phyloP scores from a whole-genome alignment of 1,140 invertebrate genomes.

The Sarcophaga peregrina region DNA sequence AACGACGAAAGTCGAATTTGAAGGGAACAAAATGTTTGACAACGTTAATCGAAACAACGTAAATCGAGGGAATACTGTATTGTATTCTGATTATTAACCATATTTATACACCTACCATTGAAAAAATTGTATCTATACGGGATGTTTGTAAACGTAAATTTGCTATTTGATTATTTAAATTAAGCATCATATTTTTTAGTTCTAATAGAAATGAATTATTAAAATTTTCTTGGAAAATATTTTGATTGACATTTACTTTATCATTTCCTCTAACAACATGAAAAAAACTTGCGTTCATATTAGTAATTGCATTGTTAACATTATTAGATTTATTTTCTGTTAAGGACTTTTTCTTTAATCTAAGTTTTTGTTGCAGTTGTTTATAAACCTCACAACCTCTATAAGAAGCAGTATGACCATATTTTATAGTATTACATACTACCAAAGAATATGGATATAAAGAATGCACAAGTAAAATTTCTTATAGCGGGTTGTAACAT shows the following conservation, averaged over 20 bases:
- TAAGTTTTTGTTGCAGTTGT: not conserved
- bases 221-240: not conserved
- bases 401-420: slow-evolving; percentile 1
- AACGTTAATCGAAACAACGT: too few relatives aligned
- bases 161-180: not conserved
- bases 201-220: not conserved
- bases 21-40: too few relatives aligned
- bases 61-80: too few relatives aligned
- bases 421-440: slow-evolving; percentile 39
- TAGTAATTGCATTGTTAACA: not conserved
- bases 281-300: not conserved
- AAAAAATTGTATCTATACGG: not conserved
- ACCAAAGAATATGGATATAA: too few relatives aligned
- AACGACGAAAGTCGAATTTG: too few relatives aligned
- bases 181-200: slow-evolving; percentile 18
- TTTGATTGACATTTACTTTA: not conserved
- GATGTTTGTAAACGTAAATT: not conserved
- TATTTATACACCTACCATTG: not conserved
- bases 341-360: not conserved
- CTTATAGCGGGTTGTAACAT: too few relatives aligned
- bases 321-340: not conserved
- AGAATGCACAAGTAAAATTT: too few relatives aligned
- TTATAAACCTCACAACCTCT: slow-evolving; percentile 2
- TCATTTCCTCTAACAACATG: not conserved
- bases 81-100: not conserved